Evolutionary conservation across 2,888 invertebrate species (phyloP), one percentile per base, ranked within the genome.

Genomic region (Leptarthrus brevirostris): DNA sequence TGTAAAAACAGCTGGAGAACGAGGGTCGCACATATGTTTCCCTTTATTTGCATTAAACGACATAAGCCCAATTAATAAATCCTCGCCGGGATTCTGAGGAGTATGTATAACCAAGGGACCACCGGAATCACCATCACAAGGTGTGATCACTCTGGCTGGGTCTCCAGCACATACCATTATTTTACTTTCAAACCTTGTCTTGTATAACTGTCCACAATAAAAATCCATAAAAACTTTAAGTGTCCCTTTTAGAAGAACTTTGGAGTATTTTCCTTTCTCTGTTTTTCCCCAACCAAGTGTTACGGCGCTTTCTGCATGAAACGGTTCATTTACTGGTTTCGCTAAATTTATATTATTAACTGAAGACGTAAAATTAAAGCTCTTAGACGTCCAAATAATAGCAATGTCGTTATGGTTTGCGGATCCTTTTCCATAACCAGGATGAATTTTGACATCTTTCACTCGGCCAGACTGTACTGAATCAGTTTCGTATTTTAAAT

Each of bases 231-330:
- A 14, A 3, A 34, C 12, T 36, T 58, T 30, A 16, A 58, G 12
- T 16, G 58, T 18, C 18, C 20, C 18, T 2, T 58, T 58, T 2
- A 34, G 8, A 8, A 58, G 24, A 58, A 58, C 20, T 2, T 34
- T 30, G 1, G 58, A 34, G 10, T 58, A 18, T 34, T 58, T 58
- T 16, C 16, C 18, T 3, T 3, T 34, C 4, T 58, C 36, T 5
- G 26, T 58, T 14, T 18, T 34, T 14, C 58, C 58, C 58, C 58
- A 58, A 2, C 58, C 58, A 58, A 58, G 58, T 3, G 24, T 14
- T 1, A 58, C 8, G 2, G 18, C 58, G 16, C 34, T 26, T 8
- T 34, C 18, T 16, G 34, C 58, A 10, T 16, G 2, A 34, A 58
- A 34, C 16, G 16, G 34, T 2, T 16, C 58, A 2, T 16, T 34